Evolutionary conservation across 2,888 invertebrate species (phyloP), one percentile per base, ranked within the genome.

Genomic region (Caenorhabditis angaria): DNA sequence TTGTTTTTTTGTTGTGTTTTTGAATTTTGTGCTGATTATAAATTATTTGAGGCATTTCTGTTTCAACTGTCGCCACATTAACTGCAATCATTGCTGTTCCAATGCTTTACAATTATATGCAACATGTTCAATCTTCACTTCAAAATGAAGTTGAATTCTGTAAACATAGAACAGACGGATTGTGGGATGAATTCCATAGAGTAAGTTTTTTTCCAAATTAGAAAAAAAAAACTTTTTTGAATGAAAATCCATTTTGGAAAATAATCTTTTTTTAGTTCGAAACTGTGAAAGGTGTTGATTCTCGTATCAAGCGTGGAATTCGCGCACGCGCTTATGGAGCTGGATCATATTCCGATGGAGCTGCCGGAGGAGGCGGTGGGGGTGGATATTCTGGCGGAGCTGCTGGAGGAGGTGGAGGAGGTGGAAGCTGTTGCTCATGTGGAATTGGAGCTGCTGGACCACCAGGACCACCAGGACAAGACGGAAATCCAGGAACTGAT

Each of bases 21-120:
- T 27, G 6, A 12, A 24, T n/a, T n/a, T n/a, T n/a, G n/a, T n/a
- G n/a, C n/a, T n/a, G n/a, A 27, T 12, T 53, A 14, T 3, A 12
- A n/a, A 25, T 41, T 22, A n/a, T 66, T 53, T 18, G 60, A 70
- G 70, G 75, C 47, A 70, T 75, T 62, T 61, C 75, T 24, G 75
- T 75, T 51, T 66, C 75, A 27, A 70, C 68, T 24, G 80, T 86
- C 29, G 85, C 87, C 64, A 84, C 83, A 28, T 62, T 85, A 32
- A 82, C 84, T 10, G 85, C 85, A 57, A 83, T 84, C 66, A 76
- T 87, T 25, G 80, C 82, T 58, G 78, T 87, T 47, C 87, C 87
- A n/a, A 84, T 86, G 83, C 77, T 87, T 41, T 87, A 85, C 81
- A 85, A 81, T 69, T 87, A 87, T 81, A 82, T 86, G 75, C 85